A percentile compares a stretch with the other conserved stretches of the same genome.
Conservation (phyloP, 1,140 invertebrate species). For the Trichonephila clavipes region DNA sequence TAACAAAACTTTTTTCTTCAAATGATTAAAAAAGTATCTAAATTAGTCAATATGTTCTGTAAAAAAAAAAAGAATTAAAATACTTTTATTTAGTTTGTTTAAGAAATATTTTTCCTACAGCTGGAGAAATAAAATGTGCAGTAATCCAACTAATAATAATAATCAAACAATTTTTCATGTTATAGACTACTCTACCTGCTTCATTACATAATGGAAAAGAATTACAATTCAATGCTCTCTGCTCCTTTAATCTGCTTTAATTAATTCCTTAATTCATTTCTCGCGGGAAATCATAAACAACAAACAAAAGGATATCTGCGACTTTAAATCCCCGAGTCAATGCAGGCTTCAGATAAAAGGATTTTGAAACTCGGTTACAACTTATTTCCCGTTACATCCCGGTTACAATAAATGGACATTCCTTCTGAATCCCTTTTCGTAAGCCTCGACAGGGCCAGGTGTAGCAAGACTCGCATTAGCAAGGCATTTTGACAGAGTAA, state of each 20-base stretch:
- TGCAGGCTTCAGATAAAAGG: not conserved
- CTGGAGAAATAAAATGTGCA: no score
- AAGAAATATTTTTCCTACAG: no score
- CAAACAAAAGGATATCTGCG: not conserved
- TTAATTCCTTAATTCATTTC: not conserved
- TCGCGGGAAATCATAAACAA: not conserved
- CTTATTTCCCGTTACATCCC: not conserved
- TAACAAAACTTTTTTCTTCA: no score
- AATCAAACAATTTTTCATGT: no score
- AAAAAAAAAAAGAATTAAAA: no score
- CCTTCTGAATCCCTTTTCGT: not conserved
- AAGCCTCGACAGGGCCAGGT: not conserved
- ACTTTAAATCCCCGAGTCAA: not conserved
- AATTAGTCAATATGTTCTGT: no score
- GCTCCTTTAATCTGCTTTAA: not conserved
- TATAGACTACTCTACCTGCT: not conserved
- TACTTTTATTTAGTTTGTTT: no score
- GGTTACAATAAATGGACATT: not conserved
- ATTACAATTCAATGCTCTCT: not conserved
- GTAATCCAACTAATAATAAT: no score
- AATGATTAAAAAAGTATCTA: no score
- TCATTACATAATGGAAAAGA: not conserved
- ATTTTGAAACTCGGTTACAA: not conserved
- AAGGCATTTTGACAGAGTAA: not conserved
- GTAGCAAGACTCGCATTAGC: not conserved